Conservation (phyloP, 2,888 invertebrate genomes). For the Caenorhabditis wallacei region DNA sequence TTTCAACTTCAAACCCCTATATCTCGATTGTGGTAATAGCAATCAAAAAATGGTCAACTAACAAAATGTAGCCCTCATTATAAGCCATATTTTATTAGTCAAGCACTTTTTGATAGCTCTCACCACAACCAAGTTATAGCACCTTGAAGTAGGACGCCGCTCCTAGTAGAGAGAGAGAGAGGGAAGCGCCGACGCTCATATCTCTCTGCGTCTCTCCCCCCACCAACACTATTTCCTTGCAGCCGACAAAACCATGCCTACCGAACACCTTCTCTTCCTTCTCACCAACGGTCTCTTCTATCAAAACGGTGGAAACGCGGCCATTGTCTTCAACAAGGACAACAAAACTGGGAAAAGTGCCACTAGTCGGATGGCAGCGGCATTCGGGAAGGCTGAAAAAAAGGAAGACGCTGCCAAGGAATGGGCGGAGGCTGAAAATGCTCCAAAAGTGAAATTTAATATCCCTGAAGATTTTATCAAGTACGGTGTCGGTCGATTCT, state of each 20-base stretch:
- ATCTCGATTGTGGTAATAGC: too few relatives aligned
- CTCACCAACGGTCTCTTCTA: constrained; percentile 45
- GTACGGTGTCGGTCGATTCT: constrained; percentile 16
- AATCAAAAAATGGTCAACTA: too few relatives aligned
- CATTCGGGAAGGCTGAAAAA: constrained; percentile 29
- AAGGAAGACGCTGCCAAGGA: constrained; percentile 21
- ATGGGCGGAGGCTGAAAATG: constrained; percentile 5
- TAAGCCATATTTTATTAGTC: too few relatives aligned
- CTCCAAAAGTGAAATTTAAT: constrained; percentile 6
- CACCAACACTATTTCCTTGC: too few relatives aligned
- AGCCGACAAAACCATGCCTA: too few relatives aligned
- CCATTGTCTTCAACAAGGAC: constrained; percentile 48
- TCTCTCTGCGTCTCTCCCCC: too few relatives aligned
- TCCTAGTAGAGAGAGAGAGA: too few relatives aligned
- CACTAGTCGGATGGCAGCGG: constrained; percentile 31
- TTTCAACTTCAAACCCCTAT: too few relatives aligned
- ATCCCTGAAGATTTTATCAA: constrained; percentile 16
- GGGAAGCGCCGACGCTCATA: neutral
- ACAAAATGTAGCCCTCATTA: too few relatives aligned
- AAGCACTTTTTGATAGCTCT: too few relatives aligned
- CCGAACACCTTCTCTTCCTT: constrained; percentile 35
- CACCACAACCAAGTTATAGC: too few relatives aligned
- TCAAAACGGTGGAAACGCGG: constrained; percentile 44
- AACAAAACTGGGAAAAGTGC: constrained; percentile 25
- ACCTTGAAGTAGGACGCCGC: too few relatives aligned